Evolutionary conservation across 1,140 invertebrate species (phyloP).

Genomic region (Drosophila bocki): DNA sequence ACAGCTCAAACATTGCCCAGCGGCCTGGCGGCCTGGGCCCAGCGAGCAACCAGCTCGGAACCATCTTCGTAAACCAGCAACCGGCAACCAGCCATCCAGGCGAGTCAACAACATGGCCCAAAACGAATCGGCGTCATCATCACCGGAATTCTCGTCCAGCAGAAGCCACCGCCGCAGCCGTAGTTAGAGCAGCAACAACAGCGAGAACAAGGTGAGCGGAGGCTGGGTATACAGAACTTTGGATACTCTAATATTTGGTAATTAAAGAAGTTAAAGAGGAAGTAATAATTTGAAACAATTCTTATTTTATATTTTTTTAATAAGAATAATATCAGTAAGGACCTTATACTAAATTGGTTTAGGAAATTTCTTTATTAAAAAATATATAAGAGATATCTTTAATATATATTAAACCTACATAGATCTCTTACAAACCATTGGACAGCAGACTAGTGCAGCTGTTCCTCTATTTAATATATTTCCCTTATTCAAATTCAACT

Average conservation of each 20-base stretch:
- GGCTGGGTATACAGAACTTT: not conserved
- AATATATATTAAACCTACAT: not conserved
- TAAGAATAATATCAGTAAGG: not conserved
- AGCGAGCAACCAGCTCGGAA: slow-evolving; percentile 55
- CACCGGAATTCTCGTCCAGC: slow-evolving; percentile 54
- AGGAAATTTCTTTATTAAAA: too few species aligned
- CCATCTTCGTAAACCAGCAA: slow-evolving; percentile 19
- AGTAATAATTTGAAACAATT: too few species aligned
- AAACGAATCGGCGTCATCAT: slow-evolving; percentile 82
- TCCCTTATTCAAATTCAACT: too few species aligned
- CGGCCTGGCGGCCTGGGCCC: slow-evolving; percentile 17
- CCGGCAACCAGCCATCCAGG: slow-evolving; percentile 51
- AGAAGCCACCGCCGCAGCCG: slow-evolving; percentile 55
- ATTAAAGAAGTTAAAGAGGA: not conserved
- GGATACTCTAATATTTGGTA: slow-evolving; percentile 17
- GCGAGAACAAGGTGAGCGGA: slow-evolving; percentile 38
- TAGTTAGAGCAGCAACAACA: slow-evolving; percentile 53
- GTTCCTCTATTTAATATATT: too few species aligned
- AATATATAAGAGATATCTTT: not conserved
- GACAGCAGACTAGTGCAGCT: too few species aligned
- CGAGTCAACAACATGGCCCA: slow-evolving; percentile 79
- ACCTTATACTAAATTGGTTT: not conserved
- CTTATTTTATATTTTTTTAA: not conserved
- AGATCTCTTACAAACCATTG: too few species aligned
- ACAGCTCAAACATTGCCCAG: slow-evolving; percentile 71